Evolutionary conservation across 2,113 vertebrate genomes (phyloP).

Genomic region (Oryzias javanicus): DNA sequence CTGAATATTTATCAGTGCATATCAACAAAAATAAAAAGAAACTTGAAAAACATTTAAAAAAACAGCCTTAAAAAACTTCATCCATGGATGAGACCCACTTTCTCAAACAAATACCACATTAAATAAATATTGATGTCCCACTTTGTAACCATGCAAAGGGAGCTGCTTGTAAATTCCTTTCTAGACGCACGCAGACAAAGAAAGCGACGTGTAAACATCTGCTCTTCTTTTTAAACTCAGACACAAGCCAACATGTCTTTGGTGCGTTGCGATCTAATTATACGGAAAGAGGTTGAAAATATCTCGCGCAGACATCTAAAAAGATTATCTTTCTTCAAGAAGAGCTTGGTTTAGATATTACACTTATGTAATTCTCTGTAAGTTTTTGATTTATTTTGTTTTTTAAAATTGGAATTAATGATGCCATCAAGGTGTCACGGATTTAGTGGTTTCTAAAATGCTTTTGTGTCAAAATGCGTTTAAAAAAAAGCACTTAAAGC

Average conservation of each 20-base stretch:
- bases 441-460: no score
- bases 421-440: no score
- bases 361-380: no score
- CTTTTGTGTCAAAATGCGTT: no score
- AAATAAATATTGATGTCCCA: slow-evolving; percentile 37
- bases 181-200: slow-evolving; percentile 14
- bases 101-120: slow-evolving; percentile 45
- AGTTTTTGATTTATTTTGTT: no score
- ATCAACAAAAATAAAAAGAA: no score
- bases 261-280: slow-evolving; percentile 12
- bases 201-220: slow-evolving; percentile 8
- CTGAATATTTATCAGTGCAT: no score
- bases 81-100: slow-evolving; percentile 45
- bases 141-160: slow-evolving; percentile 12
- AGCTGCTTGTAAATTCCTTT: slow-evolving; percentile 27
- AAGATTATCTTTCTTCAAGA: background rate
- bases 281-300: background rate
- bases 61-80: slow-evolving; percentile 52
- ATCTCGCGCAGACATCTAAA: background rate
- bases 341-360: no score
- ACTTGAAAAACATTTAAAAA: no score
- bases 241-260: slow-evolving; percentile 15
- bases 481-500: no score
- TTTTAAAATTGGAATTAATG: no score
- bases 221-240: slow-evolving; percentile 20